Evolutionary conservation across 2,113 vertebrate genomes (phyloP), one percentile per base, ranked within the genome.

Genomic region (Willisornis vidua): DNA sequence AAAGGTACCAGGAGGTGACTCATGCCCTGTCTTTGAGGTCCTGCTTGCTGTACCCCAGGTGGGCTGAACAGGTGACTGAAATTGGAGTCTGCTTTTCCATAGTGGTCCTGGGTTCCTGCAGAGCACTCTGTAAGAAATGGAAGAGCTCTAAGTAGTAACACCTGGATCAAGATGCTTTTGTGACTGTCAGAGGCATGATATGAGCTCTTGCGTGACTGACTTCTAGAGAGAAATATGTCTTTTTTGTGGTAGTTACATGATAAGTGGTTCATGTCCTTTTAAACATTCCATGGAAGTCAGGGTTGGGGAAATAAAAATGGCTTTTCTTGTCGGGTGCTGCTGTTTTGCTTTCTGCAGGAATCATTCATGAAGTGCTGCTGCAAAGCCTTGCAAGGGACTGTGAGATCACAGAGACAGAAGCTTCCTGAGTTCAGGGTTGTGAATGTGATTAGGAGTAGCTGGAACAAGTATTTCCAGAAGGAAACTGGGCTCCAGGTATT

Each of bases 1-100:
- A 75, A 90, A 84, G 72, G 73, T 83, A 75, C 65, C 63, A 13
- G 5, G 28, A 78, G 61, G 35, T 96, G 95, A 89, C 68, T 96
- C 91, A 87, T 33, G 11, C 3, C 31, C 48, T 62, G 54, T 20
- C 14, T 91, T 52, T 91, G 75, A 88, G 72, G 82, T 75, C 66
- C 41, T 91, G 58, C 75, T 79, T 73, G 75, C 51, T 81, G 35
- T 80, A 35, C 65, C 39, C 39, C 16, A 29, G 7, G 1, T 93
- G 76, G 66, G 79, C 66, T 78, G 7, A 49, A 25, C 18, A 94
- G 61, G 61, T 51, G 70, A 31, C 33, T 68, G 66, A 68, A 68
- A 46, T 58, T 2, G 9, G 26, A 51, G 43, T 74, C 43, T 73
- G 0, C 12, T 73, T 35, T 57, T 55, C 28, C 19, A 3, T 65